These are phyloP conservation scores for Penaeus chinensis DNA, from an alignment of 1,140 invertebrate genomes.

Conservation along the genomic window DNA sequence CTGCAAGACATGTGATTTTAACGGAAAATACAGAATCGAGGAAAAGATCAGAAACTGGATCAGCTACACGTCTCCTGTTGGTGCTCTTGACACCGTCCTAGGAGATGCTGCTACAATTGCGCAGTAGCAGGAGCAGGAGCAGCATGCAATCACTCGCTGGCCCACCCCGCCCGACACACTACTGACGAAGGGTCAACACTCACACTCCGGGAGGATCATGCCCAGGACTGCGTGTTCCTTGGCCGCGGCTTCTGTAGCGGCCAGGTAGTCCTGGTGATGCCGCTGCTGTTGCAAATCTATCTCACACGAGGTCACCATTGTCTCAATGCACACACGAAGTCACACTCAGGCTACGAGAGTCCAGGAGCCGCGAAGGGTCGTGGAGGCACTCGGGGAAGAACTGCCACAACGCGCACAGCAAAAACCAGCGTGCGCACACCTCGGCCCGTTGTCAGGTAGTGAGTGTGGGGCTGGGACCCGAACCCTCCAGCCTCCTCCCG, in stretches of 20 bases:
- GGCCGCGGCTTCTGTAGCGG: constrained; percentile 40
- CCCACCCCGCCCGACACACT: constrained; percentile 1
- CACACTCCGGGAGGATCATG: constrained; percentile 53
- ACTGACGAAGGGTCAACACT: constrained; percentile 55
- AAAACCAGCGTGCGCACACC: constrained; percentile 49
- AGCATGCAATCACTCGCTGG: not conserved
- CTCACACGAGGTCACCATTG: constrained; percentile 57
- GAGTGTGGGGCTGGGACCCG: constrained; percentile 39
- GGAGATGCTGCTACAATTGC: not conserved
- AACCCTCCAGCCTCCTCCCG: constrained; percentile 28
- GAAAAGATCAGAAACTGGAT: no score
- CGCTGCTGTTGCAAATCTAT: constrained; percentile 46
- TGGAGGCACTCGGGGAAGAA: constrained; percentile 4
- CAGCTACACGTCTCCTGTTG: no score
- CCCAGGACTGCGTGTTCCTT: constrained; percentile 53
- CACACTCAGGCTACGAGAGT: no score
- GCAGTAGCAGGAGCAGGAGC: constrained; percentile 24
- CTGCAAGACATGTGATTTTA: no score
- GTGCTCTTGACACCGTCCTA: no score
- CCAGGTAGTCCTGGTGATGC: constrained; percentile 44
- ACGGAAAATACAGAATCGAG: no score
- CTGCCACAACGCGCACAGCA: constrained; percentile 34
- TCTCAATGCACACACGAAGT: not conserved
- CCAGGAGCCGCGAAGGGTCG: not conserved
- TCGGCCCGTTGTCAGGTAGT: constrained; percentile 54